phyloP scores from a whole-genome alignment of 23 tunicate species.

The Halocynthia aurantium region DNA sequence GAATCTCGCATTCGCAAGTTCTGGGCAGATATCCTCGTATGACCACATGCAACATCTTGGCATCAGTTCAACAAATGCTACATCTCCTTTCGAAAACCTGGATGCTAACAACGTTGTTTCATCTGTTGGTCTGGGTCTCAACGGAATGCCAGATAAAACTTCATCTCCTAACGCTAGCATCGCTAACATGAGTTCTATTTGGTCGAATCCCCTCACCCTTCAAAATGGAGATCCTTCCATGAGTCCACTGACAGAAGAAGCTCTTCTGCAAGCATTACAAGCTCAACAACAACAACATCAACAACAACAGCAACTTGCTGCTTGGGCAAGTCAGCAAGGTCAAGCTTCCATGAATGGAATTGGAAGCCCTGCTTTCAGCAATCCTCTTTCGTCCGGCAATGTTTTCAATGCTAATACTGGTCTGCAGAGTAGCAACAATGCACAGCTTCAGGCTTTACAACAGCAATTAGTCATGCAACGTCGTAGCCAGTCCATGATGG shows the following conservation, averaged over 20 bases:
- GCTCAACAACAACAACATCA: conserved; percentile 42
- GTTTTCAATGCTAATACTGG: conserved; percentile 20
- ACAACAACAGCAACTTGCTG: conserved; percentile 61
- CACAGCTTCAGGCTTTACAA: conserved; percentile 65
- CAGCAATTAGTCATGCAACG: conserved; percentile 61
- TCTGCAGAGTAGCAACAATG: conserved; percentile 27
- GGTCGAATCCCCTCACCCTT: conserved; percentile 11
- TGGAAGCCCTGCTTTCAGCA: background rate
- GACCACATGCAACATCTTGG: background rate
- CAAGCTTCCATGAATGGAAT: background rate
- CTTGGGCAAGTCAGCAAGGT: conserved; percentile 25
- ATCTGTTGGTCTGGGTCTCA: conserved; percentile 9
- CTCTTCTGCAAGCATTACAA: conserved; percentile 51
- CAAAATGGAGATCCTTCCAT: background rate
- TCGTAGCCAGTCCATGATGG: conserved; percentile 33
- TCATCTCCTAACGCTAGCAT: background rate
- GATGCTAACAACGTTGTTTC: conserved; percentile 2
- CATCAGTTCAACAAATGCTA: background rate
- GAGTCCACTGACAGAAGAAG: conserved; percentile 28
- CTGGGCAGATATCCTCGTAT: no score
- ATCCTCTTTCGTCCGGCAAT: conserved; percentile 45
- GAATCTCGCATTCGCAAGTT: no score
- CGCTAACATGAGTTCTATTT: conserved; percentile 19
- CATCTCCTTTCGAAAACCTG: background rate
- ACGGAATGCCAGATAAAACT: conserved; percentile 5